A percentile compares a stretch with the other conserved stretches of the same genome.
phyloP scores from a whole-genome alignment of 2,888 invertebrate genomes.

The Drosophila lutescens region DNA sequence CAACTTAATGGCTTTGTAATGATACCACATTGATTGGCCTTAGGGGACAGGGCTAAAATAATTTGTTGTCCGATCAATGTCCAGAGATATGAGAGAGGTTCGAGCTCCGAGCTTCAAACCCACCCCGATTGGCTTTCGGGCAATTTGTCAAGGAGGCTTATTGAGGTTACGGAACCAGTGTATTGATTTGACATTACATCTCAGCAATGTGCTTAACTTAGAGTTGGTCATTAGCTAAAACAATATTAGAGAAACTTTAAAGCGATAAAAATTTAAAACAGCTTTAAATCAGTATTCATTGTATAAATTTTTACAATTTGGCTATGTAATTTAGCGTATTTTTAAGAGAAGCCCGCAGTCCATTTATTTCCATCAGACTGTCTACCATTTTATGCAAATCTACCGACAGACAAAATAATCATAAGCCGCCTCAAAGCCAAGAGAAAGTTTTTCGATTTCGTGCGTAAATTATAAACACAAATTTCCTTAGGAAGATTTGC shows the following conservation, averaged over 20 bases:
- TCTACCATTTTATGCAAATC: conserved; percentile 47
- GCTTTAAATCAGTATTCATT: not conserved
- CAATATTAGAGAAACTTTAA: conserved; percentile 3
- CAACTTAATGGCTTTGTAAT: conserved; percentile 70
- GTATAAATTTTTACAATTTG: not conserved
- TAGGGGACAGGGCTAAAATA: conserved; percentile 21
- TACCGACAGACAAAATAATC: conserved; percentile 18
- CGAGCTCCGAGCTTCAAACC: conserved; percentile 11
- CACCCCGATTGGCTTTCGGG: conserved; percentile 49
- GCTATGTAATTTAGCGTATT: conserved; percentile 23
- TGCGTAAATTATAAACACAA: conserved; percentile 59
- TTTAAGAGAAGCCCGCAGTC: conserved; percentile 12
- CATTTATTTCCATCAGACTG: conserved; percentile 62
- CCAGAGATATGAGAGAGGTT: conserved; percentile 50
- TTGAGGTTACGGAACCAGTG: conserved; percentile 47
- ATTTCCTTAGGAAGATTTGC: conserved; percentile 34
- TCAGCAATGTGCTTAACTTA: not conserved
- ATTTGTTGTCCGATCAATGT: conserved; percentile 40
- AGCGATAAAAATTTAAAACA: not conserved
- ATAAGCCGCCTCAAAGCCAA: conserved; percentile 22
- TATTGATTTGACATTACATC: conserved; percentile 65
- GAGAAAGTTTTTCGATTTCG: conserved; percentile 69
- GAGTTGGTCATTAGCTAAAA: not conserved
- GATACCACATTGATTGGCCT: conserved; percentile 54
- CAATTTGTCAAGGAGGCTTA: conserved; percentile 72